A percentile compares a stretch with the other conserved stretches of the same genome.
Evolutionary conservation across 1,140 invertebrate genomes (phyloP).

Genomic region (Drosophila simulans): DNA sequence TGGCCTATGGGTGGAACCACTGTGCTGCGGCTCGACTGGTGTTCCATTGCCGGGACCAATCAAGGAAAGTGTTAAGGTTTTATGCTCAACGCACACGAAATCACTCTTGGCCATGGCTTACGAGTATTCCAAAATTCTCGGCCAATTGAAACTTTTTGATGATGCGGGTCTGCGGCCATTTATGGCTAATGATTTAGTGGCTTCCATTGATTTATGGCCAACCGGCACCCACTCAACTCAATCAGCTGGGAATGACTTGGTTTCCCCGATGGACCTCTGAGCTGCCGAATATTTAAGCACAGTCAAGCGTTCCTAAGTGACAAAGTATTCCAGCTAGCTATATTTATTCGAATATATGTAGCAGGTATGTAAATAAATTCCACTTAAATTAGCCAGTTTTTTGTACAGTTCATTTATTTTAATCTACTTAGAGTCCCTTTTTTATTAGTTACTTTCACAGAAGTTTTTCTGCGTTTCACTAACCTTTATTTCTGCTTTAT

Average conservation of each 20-base stretch:
- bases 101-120: constrained; percentile 12
- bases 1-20: too few species aligned
- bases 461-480: neutral
- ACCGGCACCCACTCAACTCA: constrained; percentile 16
- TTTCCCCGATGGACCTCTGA: neutral
- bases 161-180: constrained; percentile 26
- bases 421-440: neutral
- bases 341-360: too few species aligned
- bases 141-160: constrained; percentile 26
- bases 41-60: constrained; percentile 28
- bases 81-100: constrained; percentile 55
- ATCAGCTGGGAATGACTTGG: constrained; percentile 24
- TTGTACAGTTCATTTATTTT: neutral
- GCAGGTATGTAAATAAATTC: too few species aligned
- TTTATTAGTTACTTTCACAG: neutral
- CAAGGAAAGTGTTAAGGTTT: constrained; percentile 65
- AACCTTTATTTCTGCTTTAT: constrained; percentile 21
- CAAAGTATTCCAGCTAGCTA: too few species aligned
- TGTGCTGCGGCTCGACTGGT: neutral
- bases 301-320: constrained; percentile 4
- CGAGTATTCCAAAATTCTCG: constrained; percentile 20
- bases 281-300: neutral
- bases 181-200: constrained; percentile 49
- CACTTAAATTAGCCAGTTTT: neutral
- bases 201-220: constrained; percentile 31